Evolutionary conservation across 2,888 invertebrate species (phyloP).

Genomic region (Mycalesis mineus): DNA sequence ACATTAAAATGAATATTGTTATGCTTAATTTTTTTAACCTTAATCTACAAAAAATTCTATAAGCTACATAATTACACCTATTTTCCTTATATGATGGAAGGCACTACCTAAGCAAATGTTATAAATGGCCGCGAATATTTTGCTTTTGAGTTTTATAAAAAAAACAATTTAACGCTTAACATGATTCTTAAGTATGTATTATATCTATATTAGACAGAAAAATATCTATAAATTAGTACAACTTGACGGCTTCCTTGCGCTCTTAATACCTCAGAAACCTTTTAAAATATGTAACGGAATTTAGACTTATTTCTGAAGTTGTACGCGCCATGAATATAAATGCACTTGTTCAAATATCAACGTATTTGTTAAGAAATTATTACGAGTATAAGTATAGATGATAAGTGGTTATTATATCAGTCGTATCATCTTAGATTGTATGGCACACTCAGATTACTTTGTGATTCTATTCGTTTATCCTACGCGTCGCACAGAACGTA

Average conservation of each 20-base stretch:
- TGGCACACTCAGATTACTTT: background rate
- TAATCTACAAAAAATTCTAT: no score
- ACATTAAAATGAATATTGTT: no score
- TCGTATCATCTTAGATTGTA: background rate
- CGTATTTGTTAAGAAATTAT: no score
- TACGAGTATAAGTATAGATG: no score
- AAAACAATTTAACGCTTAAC: background rate
- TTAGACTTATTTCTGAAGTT: background rate
- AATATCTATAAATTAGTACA: background rate
- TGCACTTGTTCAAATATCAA: background rate
- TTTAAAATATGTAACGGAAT: background rate
- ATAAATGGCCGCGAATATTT: background rate
- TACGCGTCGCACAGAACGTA: background rate
- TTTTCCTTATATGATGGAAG: background rate
- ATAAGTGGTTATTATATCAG: background rate
- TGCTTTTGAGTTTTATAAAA: background rate
- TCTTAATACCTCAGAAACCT: slow-evolving; percentile 2
- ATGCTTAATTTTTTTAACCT: no score
- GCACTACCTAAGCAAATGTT: background rate
- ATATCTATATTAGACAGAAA: background rate
- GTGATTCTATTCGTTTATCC: slow-evolving; percentile 1
- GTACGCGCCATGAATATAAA: background rate
- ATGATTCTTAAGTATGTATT: background rate
- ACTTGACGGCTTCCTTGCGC: background rate
- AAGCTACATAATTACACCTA: no score